phyloP scores from a whole-genome alignment of 2,113 vertebrate genomes.

The Chloropsis hardwickii region DNA sequence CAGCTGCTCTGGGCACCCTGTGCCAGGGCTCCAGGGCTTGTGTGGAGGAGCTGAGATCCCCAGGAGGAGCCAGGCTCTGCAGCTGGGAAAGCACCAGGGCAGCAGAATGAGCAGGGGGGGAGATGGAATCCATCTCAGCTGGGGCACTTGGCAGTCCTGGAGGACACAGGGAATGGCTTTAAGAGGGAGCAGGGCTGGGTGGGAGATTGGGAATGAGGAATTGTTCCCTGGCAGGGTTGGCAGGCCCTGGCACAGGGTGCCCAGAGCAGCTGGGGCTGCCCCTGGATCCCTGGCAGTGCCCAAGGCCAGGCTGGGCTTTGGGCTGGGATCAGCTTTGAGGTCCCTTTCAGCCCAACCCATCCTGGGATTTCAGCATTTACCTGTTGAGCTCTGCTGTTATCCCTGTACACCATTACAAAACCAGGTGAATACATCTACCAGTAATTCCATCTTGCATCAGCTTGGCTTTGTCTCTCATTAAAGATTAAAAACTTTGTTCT shows the following conservation, averaged over 20 bases:
- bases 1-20: neutral
- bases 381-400: neutral
- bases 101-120: neutral
- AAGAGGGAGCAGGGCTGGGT: rapidly evolving
- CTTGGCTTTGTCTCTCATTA: neutral
- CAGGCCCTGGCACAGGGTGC: neutral
- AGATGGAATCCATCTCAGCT: neutral
- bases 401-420: neutral
- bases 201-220: neutral
- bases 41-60: neutral
- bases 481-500: constrained; percentile 2
- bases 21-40: neutral
- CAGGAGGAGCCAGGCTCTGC: neutral
- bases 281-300: neutral
- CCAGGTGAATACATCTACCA: neutral
- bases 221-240: neutral
- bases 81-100: neutral
- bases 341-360: neutral
- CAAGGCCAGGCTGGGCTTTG: neutral
- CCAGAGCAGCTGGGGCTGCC: neutral
- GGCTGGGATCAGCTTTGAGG: neutral
- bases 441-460: neutral
- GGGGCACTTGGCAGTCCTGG: neutral
- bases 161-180: neutral
- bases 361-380: neutral